These are phyloP conservation scores for Poecilobothrus nobilitatus DNA, from an alignment of 2,888 invertebrate genomes.

Conservation along the genomic window DNA sequence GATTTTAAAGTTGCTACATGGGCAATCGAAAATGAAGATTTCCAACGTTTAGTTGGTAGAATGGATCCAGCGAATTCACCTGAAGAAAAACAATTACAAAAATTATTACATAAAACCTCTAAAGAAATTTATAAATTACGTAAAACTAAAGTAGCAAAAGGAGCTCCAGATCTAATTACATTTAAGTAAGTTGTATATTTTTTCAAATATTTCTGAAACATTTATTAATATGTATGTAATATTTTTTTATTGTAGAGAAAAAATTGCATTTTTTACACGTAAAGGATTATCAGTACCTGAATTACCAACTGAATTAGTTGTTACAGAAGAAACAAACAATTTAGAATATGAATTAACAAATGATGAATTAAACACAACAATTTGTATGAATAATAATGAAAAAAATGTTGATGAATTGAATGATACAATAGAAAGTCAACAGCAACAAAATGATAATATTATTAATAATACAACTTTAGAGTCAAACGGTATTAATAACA, in stretches of 20 bases:
- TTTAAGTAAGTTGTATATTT: constrained; percentile 69
- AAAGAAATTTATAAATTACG: constrained; percentile 85
- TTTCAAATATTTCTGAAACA: background rate
- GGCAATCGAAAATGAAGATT: constrained; percentile 79
- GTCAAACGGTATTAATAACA: constrained; percentile 40
- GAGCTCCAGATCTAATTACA: constrained; percentile 83
- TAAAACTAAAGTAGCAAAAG: constrained; percentile 76
- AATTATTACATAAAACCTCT: constrained; percentile 77
- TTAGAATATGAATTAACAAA: constrained; percentile 10
- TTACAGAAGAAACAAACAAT: constrained; percentile 14
- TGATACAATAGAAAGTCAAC: constrained; percentile 30
- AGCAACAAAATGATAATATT: background rate
- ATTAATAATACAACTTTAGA: constrained; percentile 39
- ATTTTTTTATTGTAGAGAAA: constrained; percentile 63
- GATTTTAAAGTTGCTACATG: constrained; percentile 76
- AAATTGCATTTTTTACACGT: constrained; percentile 92
- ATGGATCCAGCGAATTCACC: constrained; percentile 41
- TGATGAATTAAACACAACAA: constrained; percentile 13
- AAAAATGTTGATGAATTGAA: constrained; percentile 32
- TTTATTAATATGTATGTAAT: background rate
- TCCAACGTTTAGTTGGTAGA: constrained; percentile 58
- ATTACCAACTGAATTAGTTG: constrained; percentile 52
- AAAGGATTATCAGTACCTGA: constrained; percentile 68
- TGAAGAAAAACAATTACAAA: constrained; percentile 56
- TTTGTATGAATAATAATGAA: constrained; percentile 32